Base-by-base conservation (phyloP, 1,140 invertebrate genomes). In the Aphelinus certus region DNA sequence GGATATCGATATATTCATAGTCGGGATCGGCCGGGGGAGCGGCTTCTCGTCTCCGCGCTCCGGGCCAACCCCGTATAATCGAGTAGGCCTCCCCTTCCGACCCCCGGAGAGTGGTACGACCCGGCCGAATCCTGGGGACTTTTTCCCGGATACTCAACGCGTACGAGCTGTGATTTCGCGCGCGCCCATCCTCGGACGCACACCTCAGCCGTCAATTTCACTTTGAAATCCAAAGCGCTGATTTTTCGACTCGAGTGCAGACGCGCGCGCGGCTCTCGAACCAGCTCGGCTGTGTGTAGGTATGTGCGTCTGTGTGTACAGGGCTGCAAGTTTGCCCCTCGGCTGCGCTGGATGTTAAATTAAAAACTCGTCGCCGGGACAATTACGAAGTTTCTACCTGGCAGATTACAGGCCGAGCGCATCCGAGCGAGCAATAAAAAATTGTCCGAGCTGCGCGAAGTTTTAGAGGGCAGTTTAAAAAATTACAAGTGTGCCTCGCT, bases 1-100 rank as follows among this genome's bases (percentile, higher is more conserved):
- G 82, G 82, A 83, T 84, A 84, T 84, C 83, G 83, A 84, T 84
- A 82, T 84, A 84, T 84, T 84, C 83, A 83, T 83, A 77, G 80
- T 26, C 26, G 26, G 26, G 26, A 26, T 26, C 26, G 78, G 76
- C 56, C 10, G 10, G 46, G 4, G 66, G 51, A 10, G 51, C 46
- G 7, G 64, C 51, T 62, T 68, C 62, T 56, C 43, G 26, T 9
- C 62, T 53, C 47, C 7, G 43, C 51, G 72, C 64, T 43, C n/a
- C 42, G 26, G 7, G 26, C 26, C 45, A 6, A 4, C n/a, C 6
- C 2, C 2, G 46, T 51, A 62, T 62, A 46, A 3, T 26, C 26
- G 26, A 26, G 26, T 26, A 26, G 26, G 26, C 26, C 0, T 26
- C 0, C 26, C 26, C 26, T 26, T 26, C 46, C 42, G 10, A 7